phyloP scores from a whole-genome alignment of 2,113 vertebrate species.

The Chaenocephalus aceratus region DNA sequence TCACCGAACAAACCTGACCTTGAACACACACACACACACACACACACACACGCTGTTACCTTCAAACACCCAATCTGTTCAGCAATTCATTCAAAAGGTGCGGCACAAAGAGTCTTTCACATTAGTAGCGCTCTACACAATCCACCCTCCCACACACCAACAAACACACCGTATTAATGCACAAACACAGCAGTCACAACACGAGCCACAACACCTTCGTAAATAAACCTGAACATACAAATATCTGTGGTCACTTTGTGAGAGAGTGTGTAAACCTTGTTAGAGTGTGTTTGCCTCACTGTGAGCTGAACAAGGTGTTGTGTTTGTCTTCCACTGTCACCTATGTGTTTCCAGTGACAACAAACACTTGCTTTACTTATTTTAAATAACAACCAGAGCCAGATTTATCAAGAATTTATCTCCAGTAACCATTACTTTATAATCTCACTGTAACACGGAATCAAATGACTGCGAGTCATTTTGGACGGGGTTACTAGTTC shows the following conservation, averaged over 20 bases:
- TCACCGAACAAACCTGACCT: constrained; percentile 12
- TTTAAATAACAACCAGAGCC: neutral
- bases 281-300: neutral
- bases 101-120: constrained; percentile 47
- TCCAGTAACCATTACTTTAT: neutral
- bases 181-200: constrained; percentile 49
- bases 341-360: constrained; percentile 7
- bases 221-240: constrained; percentile 47
- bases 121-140: constrained; percentile 23
- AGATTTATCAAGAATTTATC: neutral
- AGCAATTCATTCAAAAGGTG: constrained; percentile 42
- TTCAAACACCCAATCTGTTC: constrained; percentile 40
- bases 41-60: constrained; percentile 8
- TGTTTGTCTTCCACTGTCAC: constrained; percentile 32
- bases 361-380: neutral
- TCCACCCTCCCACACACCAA: constrained; percentile 21
- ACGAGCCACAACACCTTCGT: neutral
- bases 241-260: constrained; percentile 26
- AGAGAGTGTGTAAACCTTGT: constrained; percentile 33
- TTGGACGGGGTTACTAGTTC: neutral
- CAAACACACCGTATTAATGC: constrained; percentile 15
- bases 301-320: constrained; percentile 48
- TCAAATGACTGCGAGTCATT: neutral
- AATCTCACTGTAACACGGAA: neutral
- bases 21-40: constrained; percentile 19